Percentiles rank a stretch among this genome's conserved stretches.
phyloP scores from a whole-genome alignment of 2,113 vertebrate genomes.

The Prinia subflava region DNA sequence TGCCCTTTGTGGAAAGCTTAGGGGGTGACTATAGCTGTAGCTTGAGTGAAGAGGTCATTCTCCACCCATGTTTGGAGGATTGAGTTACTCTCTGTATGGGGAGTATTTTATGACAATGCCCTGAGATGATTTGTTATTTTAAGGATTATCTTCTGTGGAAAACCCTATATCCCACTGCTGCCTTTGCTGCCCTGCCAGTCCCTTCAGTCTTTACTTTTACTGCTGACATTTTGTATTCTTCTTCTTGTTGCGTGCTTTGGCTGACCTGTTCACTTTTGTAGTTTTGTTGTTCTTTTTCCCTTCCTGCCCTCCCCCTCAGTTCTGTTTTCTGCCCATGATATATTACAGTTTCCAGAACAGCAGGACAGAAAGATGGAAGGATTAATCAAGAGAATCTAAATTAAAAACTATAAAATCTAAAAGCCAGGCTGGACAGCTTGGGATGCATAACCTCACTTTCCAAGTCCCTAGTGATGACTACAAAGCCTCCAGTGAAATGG shows the following conservation, averaged over 20 bases:
- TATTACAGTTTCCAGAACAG: not conserved
- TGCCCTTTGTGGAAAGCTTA: not conserved
- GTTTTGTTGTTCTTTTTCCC: not conserved
- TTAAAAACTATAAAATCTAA: slow-evolving; percentile 35
- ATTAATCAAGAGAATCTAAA: slow-evolving; percentile 31
- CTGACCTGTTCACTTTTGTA: not conserved
- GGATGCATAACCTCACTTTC: not conserved
- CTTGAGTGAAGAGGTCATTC: not conserved
- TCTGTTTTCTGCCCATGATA: slow-evolving; percentile 8
- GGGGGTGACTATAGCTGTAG: not conserved
- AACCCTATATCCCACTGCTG: not conserved
- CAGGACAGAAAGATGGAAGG: not conserved
- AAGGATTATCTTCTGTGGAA: not conserved
- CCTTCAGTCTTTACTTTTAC: not conserved
- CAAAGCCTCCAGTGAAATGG: not conserved
- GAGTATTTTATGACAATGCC: not conserved
- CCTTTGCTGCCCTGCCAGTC: not conserved
- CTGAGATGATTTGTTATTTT: slow-evolving; percentile 13
- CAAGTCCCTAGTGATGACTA: not conserved
- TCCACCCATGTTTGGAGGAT: not conserved
- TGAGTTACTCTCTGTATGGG: not conserved
- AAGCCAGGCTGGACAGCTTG: not conserved
- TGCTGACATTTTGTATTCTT: not conserved
- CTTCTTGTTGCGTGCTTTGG: not conserved
- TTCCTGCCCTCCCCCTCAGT: not conserved